Evolutionary conservation across 1,140 invertebrate species (phyloP), one percentile per base, ranked within the genome.

Genomic region (Diplogasteroides magnus): DNA sequence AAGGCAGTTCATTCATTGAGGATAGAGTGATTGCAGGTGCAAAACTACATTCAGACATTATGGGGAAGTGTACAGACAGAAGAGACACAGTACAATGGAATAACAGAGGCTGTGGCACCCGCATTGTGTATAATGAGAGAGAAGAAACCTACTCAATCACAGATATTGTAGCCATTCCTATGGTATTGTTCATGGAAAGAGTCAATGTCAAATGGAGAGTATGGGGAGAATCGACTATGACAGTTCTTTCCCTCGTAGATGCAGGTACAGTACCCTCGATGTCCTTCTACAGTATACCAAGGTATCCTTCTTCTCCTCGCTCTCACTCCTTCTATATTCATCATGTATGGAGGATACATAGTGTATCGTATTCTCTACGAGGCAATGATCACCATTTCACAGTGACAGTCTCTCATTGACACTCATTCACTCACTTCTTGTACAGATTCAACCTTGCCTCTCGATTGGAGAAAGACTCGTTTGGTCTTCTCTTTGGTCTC

Each of bases 351-450:
- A 0, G 87, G 87, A 0, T 93, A 92, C 78, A 87, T 91, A 13
- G 73, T 89, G 0, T 91, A 91, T 84, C 88, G 90, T 28, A 88
- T 88, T 1, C 84, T 92, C 58, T 93, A 89, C 81, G 91, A 92
- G 68, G 89, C 90, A 67, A 89, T 89, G 61, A 90, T 93, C 59
- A 94, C 92, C 0, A 86, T 93, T 67, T 88, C 91, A n/a, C 91
- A 90, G 90, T 91, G 79, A 60, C 11, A 11, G 6, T 60, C 23
- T 28, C 13, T 60, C 28, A 26, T 11, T 63, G 61, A 31, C 19
- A 69, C 23, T 14, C 72, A 71, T 15, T 31, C 62, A 61, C 19
- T 23, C 25, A 14, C 28, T 70, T 63, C 37, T 84, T 85, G 11
- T 19, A 48, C 80, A 93, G 91, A 83, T 89, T 89, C 63, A 91